These are phyloP conservation scores for Seriola aureovittata DNA, from an alignment of 2,113 vertebrate species.

Conservation along the genomic window DNA sequence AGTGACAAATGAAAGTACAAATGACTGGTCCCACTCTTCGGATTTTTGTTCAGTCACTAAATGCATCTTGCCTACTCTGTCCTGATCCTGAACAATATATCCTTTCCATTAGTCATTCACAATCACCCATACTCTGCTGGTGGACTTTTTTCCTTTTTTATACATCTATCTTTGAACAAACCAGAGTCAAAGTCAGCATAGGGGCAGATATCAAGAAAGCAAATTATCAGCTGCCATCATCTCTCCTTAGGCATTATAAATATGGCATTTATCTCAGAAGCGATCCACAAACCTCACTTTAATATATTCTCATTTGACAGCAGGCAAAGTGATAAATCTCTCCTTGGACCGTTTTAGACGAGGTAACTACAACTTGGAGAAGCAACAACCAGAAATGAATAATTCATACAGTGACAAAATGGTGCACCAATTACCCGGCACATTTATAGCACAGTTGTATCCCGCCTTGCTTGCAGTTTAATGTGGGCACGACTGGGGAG, in stretches of 20 bases:
- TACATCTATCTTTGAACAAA: constrained; percentile 73
- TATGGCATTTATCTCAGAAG: constrained; percentile 83
- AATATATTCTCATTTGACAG: constrained; percentile 82
- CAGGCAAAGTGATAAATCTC: constrained; percentile 79
- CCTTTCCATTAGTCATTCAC: constrained; percentile 75
- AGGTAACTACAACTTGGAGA: constrained; percentile 77
- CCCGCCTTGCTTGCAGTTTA: constrained; percentile 52
- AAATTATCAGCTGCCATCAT: constrained; percentile 84
- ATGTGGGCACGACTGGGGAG: constrained; percentile 30
- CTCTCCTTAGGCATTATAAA: constrained; percentile 82
- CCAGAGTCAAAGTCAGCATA: constrained; percentile 66
- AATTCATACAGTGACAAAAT: constrained; percentile 78
- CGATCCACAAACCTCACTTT: constrained; percentile 75
- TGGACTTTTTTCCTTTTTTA: constrained; percentile 43
- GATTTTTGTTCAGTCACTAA: constrained; percentile 60
- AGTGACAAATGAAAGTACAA: constrained; percentile 51
- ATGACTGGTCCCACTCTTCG: constrained; percentile 39
- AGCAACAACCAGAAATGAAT: constrained; percentile 77
- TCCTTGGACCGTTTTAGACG: constrained; percentile 75
- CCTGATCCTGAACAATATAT: constrained; percentile 69
- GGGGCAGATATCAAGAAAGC: constrained; percentile 78
- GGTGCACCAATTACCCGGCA: constrained; percentile 70
- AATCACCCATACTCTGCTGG: constrained; percentile 59
- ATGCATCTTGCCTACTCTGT: constrained; percentile 49
- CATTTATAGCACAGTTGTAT: constrained; percentile 62